Conservation (phyloP, 2,888 invertebrate species). For the Macroteleia sp. region DNA sequence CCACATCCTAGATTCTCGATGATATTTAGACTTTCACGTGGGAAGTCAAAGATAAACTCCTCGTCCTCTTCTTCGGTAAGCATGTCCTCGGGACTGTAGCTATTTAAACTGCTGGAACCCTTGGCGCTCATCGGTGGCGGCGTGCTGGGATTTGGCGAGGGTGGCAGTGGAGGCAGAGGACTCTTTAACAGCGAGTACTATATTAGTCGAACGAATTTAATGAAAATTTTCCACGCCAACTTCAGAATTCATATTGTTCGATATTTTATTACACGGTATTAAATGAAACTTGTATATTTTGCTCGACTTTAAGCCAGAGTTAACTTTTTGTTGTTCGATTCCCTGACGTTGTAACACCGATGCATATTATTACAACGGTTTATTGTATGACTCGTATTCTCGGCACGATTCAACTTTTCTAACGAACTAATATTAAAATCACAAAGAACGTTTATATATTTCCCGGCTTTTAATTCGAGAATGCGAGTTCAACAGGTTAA, state of each 20-base stretch:
- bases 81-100: constrained; percentile 84
- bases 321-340: constrained; percentile 24
- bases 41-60: constrained; percentile 86
- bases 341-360: background rate
- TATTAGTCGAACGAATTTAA: constrained; percentile 50
- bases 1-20: constrained; percentile 91
- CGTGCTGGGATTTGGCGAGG: constrained; percentile 82
- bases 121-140: constrained; percentile 82
- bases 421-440: constrained; percentile 24
- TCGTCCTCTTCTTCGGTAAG: constrained; percentile 85
- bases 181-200: constrained; percentile 73
- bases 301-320: constrained; percentile 6
- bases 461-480: constrained; percentile 17
- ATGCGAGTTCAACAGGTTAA: constrained; percentile 26
- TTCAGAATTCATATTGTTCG: constrained; percentile 45
- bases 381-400: constrained; percentile 17
- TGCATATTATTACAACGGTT: constrained; percentile 18
- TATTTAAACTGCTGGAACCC: constrained; percentile 82
- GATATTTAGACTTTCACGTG: constrained; percentile 89
- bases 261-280: constrained; percentile 36
- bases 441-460: constrained; percentile 9
- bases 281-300: constrained; percentile 34
- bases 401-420: constrained; percentile 14
- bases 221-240: constrained; percentile 45
- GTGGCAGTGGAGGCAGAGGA: constrained; percentile 82